Evolutionary conservation across 1,140 invertebrate species (phyloP).

Genomic region (Lanistes nyassanus): DNA sequence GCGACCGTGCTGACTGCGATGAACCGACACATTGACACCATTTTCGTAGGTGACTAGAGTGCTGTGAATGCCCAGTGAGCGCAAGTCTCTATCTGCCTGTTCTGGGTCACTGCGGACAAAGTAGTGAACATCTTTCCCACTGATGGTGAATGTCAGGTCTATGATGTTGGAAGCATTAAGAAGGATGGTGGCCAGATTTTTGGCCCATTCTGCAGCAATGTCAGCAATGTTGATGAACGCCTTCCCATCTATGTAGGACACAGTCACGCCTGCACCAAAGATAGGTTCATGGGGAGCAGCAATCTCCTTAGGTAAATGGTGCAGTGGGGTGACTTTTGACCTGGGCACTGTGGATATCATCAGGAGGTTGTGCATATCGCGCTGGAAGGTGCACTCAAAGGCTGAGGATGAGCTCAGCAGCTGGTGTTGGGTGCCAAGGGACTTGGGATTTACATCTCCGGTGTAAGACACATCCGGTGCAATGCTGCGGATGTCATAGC

Average conservation of each 20-base stretch:
- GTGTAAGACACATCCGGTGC: constrained; percentile 81
- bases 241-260: constrained; percentile 81
- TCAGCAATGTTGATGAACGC: constrained; percentile 87
- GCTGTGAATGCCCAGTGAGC: constrained; percentile 75
- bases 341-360: constrained; percentile 59
- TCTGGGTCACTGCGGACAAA: constrained; percentile 93
- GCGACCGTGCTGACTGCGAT: constrained; percentile 68
- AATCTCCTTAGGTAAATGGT: constrained; percentile 38
- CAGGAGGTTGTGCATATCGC: constrained; percentile 62
- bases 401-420: constrained; percentile 69
- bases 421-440: constrained; percentile 76
- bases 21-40: constrained; percentile 92
- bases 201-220: constrained; percentile 77
- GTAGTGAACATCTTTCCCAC: constrained; percentile 93
- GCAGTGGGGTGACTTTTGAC: constrained; percentile 56
- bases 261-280: constrained; percentile 89
- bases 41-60: constrained; percentile 76
- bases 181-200: constrained; percentile 91
- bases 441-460: constrained; percentile 74
- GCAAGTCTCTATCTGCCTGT: constrained; percentile 87
- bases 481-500: constrained; percentile 86
- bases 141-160: constrained; percentile 88
- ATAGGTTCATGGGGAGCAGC: constrained; percentile 71
- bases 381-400: constrained; percentile 65
- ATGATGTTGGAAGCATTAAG: constrained; percentile 91